Base-by-base conservation (phyloP, 1,140 invertebrate genomes). In the Aphis gossypii region DNA sequence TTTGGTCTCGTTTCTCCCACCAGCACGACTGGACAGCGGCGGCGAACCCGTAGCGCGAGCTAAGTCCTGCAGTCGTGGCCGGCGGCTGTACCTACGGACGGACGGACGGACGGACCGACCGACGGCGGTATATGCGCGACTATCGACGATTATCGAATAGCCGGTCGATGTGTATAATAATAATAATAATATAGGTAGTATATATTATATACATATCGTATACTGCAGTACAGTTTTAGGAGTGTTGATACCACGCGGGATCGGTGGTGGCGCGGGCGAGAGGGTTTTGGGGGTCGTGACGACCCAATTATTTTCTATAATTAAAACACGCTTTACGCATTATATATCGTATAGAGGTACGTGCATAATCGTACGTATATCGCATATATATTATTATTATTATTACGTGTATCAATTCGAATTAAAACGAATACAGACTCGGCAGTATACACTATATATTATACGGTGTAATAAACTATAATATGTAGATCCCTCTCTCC, bases 281-380 rank as follows among this genome's bases (percentile, higher is more conserved):
- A 68, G 88, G 88, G 88, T 56, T 89, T 90, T 44, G 89, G 89
- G 89, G 48, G 48, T 89, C 89, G 89, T 60, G 54, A 90, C 89
- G 89, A 90, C 89, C 89, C 38, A 90, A 90, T 90, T 90, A 90
- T 90, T 90, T 68, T 90, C 89, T 44, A 90, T 68, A 68, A 90
- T 90, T 68, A 90, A 90, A 90, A 90, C 89, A 60, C 30, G n/a
- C 44, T 88, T 88, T 88, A 54, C 48, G 20, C 38, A 46, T 46
- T 86, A 46, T 30, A 86, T 46, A 44, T 14, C 60, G 18, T 46
- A 44, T 21, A 83, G 18, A 38, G 1, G 18, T n/a, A 48, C 86
- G 86, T n/a, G n/a, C 46, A 88, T 46, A 88, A n/a, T 48, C 86
- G 46, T 88, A 88, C 30, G 38, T 35, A 88, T 88, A 88, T 46